A percentile compares a stretch with the other conserved stretches of the same genome.
Conservation (phyloP, 1,140 invertebrate species). For the Tyrophagus putrescentiae region DNA sequence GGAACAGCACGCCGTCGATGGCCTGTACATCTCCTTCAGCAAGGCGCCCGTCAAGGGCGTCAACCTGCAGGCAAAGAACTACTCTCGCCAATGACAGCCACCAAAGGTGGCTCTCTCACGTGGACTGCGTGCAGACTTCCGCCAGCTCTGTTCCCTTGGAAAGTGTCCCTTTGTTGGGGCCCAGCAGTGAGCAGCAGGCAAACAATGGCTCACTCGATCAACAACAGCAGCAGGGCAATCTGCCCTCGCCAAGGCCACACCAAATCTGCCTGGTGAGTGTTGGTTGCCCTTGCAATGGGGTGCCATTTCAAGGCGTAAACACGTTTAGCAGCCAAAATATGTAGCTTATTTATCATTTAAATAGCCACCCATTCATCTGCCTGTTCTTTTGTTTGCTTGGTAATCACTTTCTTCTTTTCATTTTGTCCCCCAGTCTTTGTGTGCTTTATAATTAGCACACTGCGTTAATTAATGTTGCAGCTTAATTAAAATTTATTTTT, state of each 20-base stretch:
- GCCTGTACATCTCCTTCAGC: background rate
- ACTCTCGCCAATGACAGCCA: background rate
- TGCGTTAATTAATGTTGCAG: too few species aligned
- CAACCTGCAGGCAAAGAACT: background rate
- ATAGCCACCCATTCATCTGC: too few species aligned
- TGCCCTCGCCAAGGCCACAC: background rate
- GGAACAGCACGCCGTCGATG: background rate
- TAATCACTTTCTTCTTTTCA: too few species aligned
- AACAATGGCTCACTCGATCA: background rate
- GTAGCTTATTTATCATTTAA: background rate
- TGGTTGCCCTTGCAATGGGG: too few species aligned
- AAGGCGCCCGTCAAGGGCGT: background rate
- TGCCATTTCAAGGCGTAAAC: too few species aligned
- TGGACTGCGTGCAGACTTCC: background rate
- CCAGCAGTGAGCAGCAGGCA: background rate
- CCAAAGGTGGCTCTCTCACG: background rate
- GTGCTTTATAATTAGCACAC: too few species aligned
- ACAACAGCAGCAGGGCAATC: background rate
- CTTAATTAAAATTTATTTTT: too few species aligned
- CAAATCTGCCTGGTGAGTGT: conserved; percentile 1
- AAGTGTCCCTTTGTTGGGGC: too few species aligned
- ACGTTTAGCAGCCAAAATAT: too few species aligned
- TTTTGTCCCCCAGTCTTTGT: too few species aligned
- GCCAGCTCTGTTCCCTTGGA: background rate
- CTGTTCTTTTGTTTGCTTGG: too few species aligned